A percentile compares a stretch with the other conserved stretches of the same genome.
phyloP scores from a whole-genome alignment of 2,113 vertebrate species.

The Atractosteus spatula region DNA sequence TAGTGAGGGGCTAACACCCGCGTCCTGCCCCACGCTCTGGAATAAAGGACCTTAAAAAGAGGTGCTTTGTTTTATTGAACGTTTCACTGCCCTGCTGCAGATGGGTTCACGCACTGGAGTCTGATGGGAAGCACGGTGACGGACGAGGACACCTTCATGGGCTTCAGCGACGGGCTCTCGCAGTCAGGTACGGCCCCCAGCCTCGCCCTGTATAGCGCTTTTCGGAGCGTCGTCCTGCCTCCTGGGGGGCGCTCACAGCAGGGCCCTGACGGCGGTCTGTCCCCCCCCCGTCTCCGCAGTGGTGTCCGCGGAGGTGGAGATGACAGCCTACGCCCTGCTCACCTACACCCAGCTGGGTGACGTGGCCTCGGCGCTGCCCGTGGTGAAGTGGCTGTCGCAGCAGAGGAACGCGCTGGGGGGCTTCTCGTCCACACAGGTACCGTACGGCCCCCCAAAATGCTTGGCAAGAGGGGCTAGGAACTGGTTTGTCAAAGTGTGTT shows the following conservation, averaged over 20 bases:
- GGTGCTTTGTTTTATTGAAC: too few species aligned
- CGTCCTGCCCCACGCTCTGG: too few species aligned
- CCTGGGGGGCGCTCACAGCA: not conserved
- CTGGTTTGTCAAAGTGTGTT: too few species aligned
- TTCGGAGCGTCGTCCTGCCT: not conserved
- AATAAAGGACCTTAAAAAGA: too few species aligned
- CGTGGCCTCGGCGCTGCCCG: slow-evolving; percentile 80
- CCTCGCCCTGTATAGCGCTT: not conserved
- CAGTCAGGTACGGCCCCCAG: slow-evolving; percentile 73
- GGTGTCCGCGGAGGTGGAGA: slow-evolving; percentile 89
- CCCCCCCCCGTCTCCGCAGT: slow-evolving; percentile 52
- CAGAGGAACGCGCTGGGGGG: slow-evolving; percentile 86
- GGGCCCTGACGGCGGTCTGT: not conserved
- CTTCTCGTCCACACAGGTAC: slow-evolving; percentile 89
- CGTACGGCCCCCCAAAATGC: not conserved
- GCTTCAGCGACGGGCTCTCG: slow-evolving; percentile 82
- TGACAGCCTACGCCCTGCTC: slow-evolving; percentile 86
- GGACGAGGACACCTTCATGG: slow-evolving; percentile 85
- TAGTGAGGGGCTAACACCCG: too few species aligned
- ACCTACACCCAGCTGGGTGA: slow-evolving; percentile 84
- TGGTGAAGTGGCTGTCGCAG: slow-evolving; percentile 92
- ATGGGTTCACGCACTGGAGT: slow-evolving; percentile 92
- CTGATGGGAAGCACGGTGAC: slow-evolving; percentile 74
- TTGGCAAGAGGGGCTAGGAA: not conserved
- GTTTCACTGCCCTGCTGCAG: slow-evolving; percentile 42